Percentiles rank a stretch among this genome's conserved stretches.
These are phyloP conservation scores for Sitodiplosis mosellana DNA, from an alignment of 1,140 invertebrate species.

Conservation along the genomic window DNA sequence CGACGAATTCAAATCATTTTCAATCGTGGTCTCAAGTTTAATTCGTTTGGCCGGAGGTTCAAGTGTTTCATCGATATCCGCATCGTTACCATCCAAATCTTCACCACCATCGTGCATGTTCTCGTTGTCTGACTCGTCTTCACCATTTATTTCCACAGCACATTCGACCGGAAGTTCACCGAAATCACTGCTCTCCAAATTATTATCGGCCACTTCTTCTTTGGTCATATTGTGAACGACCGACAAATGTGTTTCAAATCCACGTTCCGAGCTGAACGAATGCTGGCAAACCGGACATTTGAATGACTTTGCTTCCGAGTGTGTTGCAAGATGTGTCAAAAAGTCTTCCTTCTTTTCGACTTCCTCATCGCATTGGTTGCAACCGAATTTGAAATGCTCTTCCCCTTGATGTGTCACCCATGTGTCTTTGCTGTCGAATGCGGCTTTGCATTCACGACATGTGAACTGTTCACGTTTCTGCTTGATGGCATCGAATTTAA, in stretches of 20 bases:
- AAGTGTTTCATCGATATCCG: background rate
- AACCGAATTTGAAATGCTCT: background rate
- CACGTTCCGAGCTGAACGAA: background rate
- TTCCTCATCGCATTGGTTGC: background rate
- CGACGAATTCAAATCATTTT: background rate
- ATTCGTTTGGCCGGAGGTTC: background rate
- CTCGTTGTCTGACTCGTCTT: background rate
- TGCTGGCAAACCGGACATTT: conserved; percentile 1
- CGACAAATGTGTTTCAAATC: background rate
- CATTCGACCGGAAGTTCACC: background rate
- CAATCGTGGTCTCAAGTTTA: background rate
- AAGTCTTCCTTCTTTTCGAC: background rate
- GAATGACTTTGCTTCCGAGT: background rate
- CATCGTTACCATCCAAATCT: background rate
- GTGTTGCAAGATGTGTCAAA: conserved; percentile 2
- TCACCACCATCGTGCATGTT: background rate
- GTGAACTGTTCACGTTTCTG: conserved; percentile 10
- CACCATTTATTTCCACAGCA: background rate
- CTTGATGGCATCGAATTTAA: background rate
- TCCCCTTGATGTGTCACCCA: conserved; percentile 10
- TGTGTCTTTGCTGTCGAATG: conserved; percentile 21
- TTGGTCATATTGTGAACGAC: conserved; percentile 1
- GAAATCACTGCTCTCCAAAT: background rate
- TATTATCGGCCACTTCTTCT: background rate
- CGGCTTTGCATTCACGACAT: conserved; percentile 18